Evolutionary conservation across 2,888 invertebrate genomes (phyloP).

Genomic region (Shargacucullia verbasci): DNA sequence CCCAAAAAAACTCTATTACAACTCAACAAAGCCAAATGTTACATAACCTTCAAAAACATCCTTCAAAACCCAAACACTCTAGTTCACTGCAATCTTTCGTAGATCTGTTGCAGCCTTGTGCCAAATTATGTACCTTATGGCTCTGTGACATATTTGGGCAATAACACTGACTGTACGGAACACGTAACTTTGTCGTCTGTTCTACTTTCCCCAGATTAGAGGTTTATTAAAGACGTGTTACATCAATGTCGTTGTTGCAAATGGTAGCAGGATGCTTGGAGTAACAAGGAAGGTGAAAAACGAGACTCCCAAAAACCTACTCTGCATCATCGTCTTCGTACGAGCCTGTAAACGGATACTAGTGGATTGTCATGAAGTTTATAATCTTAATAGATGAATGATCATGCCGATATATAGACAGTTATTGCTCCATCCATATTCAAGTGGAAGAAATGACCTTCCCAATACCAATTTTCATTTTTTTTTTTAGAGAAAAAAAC

Average conservation of each 20-base stretch:
- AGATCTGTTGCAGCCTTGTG: slow-evolving; percentile 40
- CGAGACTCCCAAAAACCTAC: too few species aligned
- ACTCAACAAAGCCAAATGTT: background rate
- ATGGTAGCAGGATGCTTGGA: slow-evolving; percentile 5
- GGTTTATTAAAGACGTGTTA: slow-evolving; percentile 19
- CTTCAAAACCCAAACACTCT: slow-evolving; percentile 10
- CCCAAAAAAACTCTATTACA: too few species aligned
- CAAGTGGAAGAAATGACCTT: too few species aligned
- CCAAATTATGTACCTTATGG: slow-evolving; percentile 31
- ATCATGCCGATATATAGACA: too few species aligned
- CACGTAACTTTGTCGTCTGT: slow-evolving; percentile 34
- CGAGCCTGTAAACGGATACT: too few species aligned
- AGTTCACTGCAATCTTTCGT: slow-evolving; percentile 24
- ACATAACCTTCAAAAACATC: slow-evolving; percentile 17
- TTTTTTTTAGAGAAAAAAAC: too few species aligned
- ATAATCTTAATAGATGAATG: too few species aligned
- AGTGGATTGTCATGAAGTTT: too few species aligned
- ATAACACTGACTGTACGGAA: slow-evolving; percentile 17
- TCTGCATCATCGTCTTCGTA: too few species aligned
- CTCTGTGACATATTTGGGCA: slow-evolving; percentile 41
- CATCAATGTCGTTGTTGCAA: slow-evolving; percentile 8
- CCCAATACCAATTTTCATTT: too few species aligned
- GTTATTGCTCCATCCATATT: too few species aligned
- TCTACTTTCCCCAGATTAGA: slow-evolving; percentile 34
- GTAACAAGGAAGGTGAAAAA: background rate